Conservation (phyloP, 1,140 invertebrate species). For the Goniozus legneri region DNA sequence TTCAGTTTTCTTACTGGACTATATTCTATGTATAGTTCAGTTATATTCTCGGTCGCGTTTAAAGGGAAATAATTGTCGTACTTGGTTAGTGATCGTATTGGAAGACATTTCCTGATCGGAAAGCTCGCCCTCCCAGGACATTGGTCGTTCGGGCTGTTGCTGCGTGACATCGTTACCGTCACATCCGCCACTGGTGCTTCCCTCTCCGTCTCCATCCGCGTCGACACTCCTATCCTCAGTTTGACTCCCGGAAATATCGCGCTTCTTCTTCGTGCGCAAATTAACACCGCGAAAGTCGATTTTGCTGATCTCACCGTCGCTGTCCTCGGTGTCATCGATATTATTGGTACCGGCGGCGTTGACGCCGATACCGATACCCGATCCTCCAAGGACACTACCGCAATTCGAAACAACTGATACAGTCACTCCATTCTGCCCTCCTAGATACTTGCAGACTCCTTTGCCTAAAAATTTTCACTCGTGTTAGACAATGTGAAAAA, state of each 20-base stretch:
- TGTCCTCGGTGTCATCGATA: constrained; percentile 53
- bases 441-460: constrained; percentile 49
- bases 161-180: constrained; percentile 39
- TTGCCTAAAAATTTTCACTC: constrained; percentile 32
- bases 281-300: constrained; percentile 59
- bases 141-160: constrained; percentile 64
- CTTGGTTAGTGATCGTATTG: constrained; percentile 53
- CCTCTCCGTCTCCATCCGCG: constrained; percentile 22
- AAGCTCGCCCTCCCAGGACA: constrained; percentile 89
- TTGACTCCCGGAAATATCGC: constrained; percentile 30
- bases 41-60: too few relatives aligned
- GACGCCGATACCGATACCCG: constrained; percentile 17
- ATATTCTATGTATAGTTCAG: too few relatives aligned
- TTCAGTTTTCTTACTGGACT: too few relatives aligned
- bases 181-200: constrained; percentile 31
- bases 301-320: constrained; percentile 58
- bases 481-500: background rate
- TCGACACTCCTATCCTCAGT: constrained; percentile 20
- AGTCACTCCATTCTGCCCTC: constrained; percentile 50
- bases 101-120: constrained; percentile 70
- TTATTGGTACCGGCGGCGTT: constrained; percentile 17
- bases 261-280: constrained; percentile 56
- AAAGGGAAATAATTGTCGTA: constrained; percentile 11
- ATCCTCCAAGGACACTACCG: constrained; percentile 26
- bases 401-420: constrained; percentile 51